Evolutionary conservation across 2,888 invertebrate genomes (phyloP).

Genomic region (Uloborus plumipes): DNA sequence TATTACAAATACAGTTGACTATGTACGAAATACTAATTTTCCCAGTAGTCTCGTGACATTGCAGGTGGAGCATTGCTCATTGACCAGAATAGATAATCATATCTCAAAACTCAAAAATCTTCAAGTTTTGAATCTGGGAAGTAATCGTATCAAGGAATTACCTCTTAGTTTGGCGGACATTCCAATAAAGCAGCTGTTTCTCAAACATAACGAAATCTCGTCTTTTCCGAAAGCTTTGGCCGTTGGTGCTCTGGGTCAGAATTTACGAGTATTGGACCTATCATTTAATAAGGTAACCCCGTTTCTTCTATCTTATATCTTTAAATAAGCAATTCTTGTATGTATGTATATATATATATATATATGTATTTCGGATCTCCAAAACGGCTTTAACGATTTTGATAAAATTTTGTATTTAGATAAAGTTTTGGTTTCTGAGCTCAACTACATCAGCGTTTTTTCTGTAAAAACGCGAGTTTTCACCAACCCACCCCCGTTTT

Average conservation of each 20-base stretch:
- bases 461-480: too few species aligned
- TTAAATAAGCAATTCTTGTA: too few species aligned
- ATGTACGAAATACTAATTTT: constrained; percentile 79
- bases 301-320: too few species aligned
- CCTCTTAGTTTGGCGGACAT: constrained; percentile 69
- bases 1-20: constrained; percentile 78
- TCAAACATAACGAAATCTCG: constrained; percentile 45
- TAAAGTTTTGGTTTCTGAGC: too few species aligned
- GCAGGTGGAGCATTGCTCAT: constrained; percentile 57
- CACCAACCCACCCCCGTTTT: too few species aligned
- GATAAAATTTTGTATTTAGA: too few species aligned
- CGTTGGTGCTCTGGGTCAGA: constrained; percentile 34
- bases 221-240: constrained; percentile 36
- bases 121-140: constrained; percentile 78
- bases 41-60: constrained; percentile 79
- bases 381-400: too few species aligned
- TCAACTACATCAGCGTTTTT: too few species aligned
- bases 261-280: constrained; percentile 31
- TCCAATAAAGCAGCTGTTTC: constrained; percentile 38
- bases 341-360: too few species aligned
- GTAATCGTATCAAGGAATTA: constrained; percentile 80
- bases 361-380: too few species aligned
- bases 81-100: constrained; percentile 18
- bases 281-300: constrained; percentile 34
- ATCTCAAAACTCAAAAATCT: constrained; percentile 77